These are phyloP conservation scores for Galagoides demidoff DNA, from an alignment of 2,797 vertebrate genomes.

Conservation along the genomic window DNA sequence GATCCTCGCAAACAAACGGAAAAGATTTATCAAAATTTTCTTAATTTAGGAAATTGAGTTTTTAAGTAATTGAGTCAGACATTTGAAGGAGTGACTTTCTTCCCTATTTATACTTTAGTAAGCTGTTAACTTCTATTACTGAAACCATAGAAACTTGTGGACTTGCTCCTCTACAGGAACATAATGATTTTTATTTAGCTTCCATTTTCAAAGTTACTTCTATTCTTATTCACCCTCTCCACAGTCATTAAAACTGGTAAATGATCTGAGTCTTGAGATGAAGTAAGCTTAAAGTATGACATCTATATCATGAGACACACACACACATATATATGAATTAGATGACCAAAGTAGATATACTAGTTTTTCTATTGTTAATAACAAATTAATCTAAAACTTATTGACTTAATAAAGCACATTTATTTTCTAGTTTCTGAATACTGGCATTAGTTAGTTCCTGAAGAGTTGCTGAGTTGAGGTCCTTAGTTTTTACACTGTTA, in stretches of 20 bases:
- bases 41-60: neutral
- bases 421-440: no score
- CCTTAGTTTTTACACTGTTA: no score
- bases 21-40: neutral
- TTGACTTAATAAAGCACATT: no score
- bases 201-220: neutral
- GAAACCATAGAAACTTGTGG: neutral
- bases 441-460: no score
- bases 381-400: no score
- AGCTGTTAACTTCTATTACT: neutral
- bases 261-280: neutral
- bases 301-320: neutral
- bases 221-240: neutral
- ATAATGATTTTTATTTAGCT: neutral
- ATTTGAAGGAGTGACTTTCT: neutral
- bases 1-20: neutral
- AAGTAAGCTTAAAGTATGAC: neutral
- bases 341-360: no score
- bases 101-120: neutral
- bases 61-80: neutral
- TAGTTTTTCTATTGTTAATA: no score
- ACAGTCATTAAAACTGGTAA: neutral
- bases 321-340: no score
- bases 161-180: neutral
- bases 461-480: no score